Base-by-base conservation (phyloP, 2,113 vertebrate genomes). In the Protobothrops flavoviridis region DNA sequence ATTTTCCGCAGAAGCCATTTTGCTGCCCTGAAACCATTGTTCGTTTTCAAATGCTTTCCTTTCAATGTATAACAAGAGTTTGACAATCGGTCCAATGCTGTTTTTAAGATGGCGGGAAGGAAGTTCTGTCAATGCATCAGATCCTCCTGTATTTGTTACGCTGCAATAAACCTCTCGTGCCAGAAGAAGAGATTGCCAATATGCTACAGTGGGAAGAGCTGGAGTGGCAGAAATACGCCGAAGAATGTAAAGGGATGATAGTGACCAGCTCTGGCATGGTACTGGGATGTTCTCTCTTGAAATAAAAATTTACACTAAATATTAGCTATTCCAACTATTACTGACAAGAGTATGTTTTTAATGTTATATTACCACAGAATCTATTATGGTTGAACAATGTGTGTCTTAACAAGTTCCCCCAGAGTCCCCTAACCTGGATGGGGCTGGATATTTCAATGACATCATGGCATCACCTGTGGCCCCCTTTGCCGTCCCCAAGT, bases 221-320 rank as follows among this genome's bases (percentile, higher is more conserved):
- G 11, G 99, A 98, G 94, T 99, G 99, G 99, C 99, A 99, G 98
- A 99, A 99, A 91, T 99, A 99, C 0, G 99, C 99, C 0, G 99
- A 99, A 92, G 99, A 99, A 96, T 99, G 99, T 97, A 99, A 99
- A 97, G 99, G 99, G 95, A 99, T 99, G 99, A 99, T 99, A 0
- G 99, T 99, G 95, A 99, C 98, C 96, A 99, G 99, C 97, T 98
- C 99, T 12, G 99, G 99, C 95, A 99, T 99, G 99, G 99, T 99
- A 97, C n/a, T 81, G 81, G 93, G 88, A 93, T 92, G 88, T 89
- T 85, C 95, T 89, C 50, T 90, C 48, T 85, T 85, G 55, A 55
- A n/a, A 15, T 55, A 39, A 52, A 48, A 45, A 4, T 33, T 24
- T 5, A 5, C 24, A 29, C 59, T 85, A 56, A 17, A 3, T 90